A percentile compares a stretch with the other conserved stretches of the same genome.
Evolutionary conservation across 2,888 invertebrate genomes (phyloP).

Genomic region (Orthosia gracilis): DNA sequence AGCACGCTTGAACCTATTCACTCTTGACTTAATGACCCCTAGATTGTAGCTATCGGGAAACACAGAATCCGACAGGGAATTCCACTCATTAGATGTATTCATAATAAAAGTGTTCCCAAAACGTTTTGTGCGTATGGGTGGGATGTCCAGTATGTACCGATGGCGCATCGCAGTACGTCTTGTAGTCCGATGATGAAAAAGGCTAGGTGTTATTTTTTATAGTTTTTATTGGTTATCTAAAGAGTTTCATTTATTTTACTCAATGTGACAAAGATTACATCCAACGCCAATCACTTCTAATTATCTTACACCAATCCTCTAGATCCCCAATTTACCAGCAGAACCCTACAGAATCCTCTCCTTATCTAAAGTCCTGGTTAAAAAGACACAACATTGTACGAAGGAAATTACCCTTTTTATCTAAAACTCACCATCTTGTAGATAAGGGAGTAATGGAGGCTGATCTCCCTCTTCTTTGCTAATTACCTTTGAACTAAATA

Average conservation of each 20-base stretch:
- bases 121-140: too few relatives aligned
- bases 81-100: too few relatives aligned
- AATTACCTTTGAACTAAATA: constrained; percentile 54
- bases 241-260: background rate
- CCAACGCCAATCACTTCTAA: constrained; percentile 8
- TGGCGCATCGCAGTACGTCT: too few relatives aligned
- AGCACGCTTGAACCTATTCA: too few relatives aligned
- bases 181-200: too few relatives aligned
- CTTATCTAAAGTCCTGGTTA: constrained; percentile 58
- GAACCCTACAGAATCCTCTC: constrained; percentile 20
- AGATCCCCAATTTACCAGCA: constrained; percentile 26
- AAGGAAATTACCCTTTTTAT: constrained; percentile 67
- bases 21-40: too few relatives aligned
- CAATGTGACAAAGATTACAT: background rate
- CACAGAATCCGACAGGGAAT: too few relatives aligned
- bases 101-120: too few relatives aligned
- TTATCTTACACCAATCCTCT: constrained; percentile 18
- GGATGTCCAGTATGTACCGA: too few relatives aligned
- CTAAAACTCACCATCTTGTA: constrained; percentile 57
- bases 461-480: constrained; percentile 46
- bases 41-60: too few relatives aligned
- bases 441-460: constrained; percentile 60
- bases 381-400: constrained; percentile 59
- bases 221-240: background rate
- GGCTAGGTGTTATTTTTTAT: too few relatives aligned